Evolutionary conservation across 2,797 vertebrate species (phyloP).

Genomic region (Microhierax caerulescens): DNA sequence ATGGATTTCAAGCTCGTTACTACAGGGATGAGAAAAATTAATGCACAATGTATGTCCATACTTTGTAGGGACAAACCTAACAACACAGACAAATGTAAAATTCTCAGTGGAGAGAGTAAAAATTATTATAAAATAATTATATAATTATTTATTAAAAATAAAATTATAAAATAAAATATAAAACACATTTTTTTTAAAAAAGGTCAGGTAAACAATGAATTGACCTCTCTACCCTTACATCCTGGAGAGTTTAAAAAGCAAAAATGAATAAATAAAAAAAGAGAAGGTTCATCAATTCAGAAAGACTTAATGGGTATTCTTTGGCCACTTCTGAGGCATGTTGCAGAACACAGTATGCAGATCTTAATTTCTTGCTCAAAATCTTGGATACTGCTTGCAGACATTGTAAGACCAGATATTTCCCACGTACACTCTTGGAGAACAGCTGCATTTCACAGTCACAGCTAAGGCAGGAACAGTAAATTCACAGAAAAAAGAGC

Average conservation of each 20-base stretch:
- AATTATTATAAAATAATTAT: no score
- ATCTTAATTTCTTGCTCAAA: neutral
- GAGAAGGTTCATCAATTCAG: neutral
- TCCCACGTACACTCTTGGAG: neutral
- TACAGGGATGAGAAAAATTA: conserved; percentile 1
- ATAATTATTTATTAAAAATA: no score
- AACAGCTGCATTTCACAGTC: neutral
- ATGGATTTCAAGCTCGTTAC: neutral
- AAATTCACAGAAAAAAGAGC: neutral
- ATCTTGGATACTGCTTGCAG: neutral
- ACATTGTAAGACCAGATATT: neutral
- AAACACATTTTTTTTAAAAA: neutral
- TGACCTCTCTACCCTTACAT: neutral
- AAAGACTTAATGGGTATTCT: neutral
- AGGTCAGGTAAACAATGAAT: neutral
- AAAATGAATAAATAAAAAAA: neutral
- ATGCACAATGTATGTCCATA: neutral
- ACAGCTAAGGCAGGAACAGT: neutral
- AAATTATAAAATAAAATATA: neutral
- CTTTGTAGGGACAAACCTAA: neutral
- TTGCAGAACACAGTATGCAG: neutral
- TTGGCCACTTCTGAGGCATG: neutral
- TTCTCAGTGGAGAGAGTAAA: neutral
- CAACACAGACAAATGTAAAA: neutral
- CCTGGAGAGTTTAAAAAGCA: neutral